These are phyloP conservation scores for Crocallis elinguaria DNA, from an alignment of 2,888 invertebrate species.

Conservation along the genomic window DNA sequence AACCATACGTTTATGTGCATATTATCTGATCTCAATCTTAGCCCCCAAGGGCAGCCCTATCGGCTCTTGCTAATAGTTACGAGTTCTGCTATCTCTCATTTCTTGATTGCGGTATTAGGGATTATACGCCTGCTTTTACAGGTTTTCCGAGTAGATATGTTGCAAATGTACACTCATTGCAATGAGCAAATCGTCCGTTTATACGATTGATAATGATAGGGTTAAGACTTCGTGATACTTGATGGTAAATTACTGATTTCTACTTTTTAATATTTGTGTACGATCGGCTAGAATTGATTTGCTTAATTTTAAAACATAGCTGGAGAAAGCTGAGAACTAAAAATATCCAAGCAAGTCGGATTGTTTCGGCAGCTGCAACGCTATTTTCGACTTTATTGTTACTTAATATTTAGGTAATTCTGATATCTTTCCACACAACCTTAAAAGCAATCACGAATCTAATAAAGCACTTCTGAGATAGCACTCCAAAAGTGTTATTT, in stretches of 20 bases:
- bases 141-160: slow-evolving; percentile 33
- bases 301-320: too few species aligned
- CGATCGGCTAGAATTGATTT: not conserved
- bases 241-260: slow-evolving; percentile 7
- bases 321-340: too few species aligned
- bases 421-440: not conserved
- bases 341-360: too few species aligned
- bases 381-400: too few species aligned
- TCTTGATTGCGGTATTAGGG: slow-evolving; percentile 52
- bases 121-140: slow-evolving; percentile 36
- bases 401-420: too few species aligned
- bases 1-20: too few species aligned
- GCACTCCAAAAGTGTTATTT: slow-evolving; percentile 4
- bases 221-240: slow-evolving; percentile 6
- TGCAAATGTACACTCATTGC: slow-evolving; percentile 32
- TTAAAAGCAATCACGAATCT: not conserved
- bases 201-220: slow-evolving; percentile 30
- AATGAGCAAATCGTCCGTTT: slow-evolving; percentile 33
- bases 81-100: slow-evolving; percentile 38
- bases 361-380: too few species aligned
- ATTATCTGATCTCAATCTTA: not conserved
- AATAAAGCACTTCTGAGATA: not conserved
- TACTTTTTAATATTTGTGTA: not conserved
- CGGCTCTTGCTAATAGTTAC: slow-evolving; percentile 5
- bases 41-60: slow-evolving; percentile 7